A percentile compares a stretch with the other conserved stretches of the same genome.
phyloP scores from a whole-genome alignment of 2,888 invertebrate genomes.

The Rhagium mordax region DNA sequence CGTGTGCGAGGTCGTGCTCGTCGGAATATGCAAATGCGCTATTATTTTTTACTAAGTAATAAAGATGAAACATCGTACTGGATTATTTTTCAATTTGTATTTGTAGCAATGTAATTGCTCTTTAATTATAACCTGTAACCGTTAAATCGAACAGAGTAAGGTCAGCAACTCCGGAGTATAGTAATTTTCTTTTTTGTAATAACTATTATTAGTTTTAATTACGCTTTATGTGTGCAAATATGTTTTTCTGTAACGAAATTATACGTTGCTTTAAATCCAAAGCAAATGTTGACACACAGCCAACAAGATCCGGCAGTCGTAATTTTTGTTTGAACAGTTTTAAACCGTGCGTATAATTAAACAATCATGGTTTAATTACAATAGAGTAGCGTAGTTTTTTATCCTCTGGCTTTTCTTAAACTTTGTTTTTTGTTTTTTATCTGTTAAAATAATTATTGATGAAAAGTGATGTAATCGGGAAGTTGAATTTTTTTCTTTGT shows the following conservation, averaged over 20 bases:
- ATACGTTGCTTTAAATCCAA: neutral
- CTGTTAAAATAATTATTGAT: too few relatives aligned
- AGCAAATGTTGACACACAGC: neutral
- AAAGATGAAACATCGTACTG: neutral
- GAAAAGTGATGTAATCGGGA: too few relatives aligned
- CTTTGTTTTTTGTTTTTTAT: too few relatives aligned
- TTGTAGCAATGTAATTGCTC: conserved; percentile 3
- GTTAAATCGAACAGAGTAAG: conserved; percentile 9
- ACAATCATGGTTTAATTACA: too few relatives aligned
- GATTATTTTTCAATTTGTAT: conserved; percentile 4
- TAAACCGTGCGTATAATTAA: too few relatives aligned
- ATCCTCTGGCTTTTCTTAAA: too few relatives aligned
- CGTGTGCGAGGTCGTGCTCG: neutral
- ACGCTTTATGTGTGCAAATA: neutral
- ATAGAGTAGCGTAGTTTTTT: too few relatives aligned
- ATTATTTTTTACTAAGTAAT: conserved; percentile 1
- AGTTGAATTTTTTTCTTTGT: too few relatives aligned
- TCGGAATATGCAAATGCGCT: neutral
- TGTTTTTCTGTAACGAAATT: neutral
- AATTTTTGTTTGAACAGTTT: too few relatives aligned
- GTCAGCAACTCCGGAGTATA: conserved; percentile 1
- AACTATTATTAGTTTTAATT: conserved; percentile 19
- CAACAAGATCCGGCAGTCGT: neutral
- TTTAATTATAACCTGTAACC: conserved; percentile 10
- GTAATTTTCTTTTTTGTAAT: conserved; percentile 8